Evolutionary conservation across 1,140 invertebrate species (phyloP).

Genomic region (Anthonomus grandis): DNA sequence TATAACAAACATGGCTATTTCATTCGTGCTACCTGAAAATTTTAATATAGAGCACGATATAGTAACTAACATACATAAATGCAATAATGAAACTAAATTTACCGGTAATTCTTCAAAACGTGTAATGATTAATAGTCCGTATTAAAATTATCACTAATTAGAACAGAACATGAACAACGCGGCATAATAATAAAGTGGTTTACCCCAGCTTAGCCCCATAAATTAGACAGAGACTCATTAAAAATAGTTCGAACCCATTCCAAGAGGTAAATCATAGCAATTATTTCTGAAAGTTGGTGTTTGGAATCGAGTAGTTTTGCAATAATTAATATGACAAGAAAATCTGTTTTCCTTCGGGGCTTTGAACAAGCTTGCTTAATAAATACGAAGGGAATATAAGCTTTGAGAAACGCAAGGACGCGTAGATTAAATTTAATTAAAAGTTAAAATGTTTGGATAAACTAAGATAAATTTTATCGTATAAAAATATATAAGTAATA

Average conservation of each 20-base stretch:
- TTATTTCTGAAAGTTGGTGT: not conserved
- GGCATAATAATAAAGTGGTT: not conserved
- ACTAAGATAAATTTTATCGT: too few species aligned
- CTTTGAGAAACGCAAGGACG: too few species aligned
- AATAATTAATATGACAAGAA: not conserved
- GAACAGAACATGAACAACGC: not conserved
- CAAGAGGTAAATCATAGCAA: not conserved
- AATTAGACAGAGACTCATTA: not conserved
- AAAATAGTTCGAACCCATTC: not conserved
- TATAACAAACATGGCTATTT: too few species aligned
- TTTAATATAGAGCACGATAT: not conserved
- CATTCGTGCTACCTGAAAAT: not conserved
- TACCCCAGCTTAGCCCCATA: not conserved
- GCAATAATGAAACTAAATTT: too few species aligned
- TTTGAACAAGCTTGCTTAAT: not conserved
- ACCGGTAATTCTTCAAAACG: too few species aligned
- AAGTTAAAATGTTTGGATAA: too few species aligned
- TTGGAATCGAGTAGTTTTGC: not conserved
- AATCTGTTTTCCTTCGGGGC: not conserved
- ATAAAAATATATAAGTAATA: too few species aligned
- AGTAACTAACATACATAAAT: not conserved
- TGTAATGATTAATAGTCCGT: too few species aligned
- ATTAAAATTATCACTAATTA: not conserved
- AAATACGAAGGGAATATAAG: too few species aligned
- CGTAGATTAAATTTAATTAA: too few species aligned